Conservation (phyloP, 2,888 invertebrate genomes). For the Apantesis nais region DNA sequence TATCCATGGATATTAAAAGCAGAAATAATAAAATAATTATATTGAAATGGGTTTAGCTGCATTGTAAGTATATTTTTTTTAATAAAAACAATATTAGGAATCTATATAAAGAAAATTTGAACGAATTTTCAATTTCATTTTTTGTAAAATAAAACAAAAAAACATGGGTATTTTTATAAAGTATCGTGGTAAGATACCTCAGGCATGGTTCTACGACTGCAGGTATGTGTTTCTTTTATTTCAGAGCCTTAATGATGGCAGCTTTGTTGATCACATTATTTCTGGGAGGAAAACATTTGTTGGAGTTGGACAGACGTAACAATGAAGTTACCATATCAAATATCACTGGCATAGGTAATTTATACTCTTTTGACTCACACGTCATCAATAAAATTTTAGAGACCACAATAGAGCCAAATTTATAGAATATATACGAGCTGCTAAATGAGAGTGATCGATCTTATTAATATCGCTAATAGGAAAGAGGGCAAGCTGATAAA, state of each 20-base stretch:
- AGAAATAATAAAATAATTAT: neutral
- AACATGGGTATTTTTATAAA: too few relatives aligned
- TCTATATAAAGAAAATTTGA: too few relatives aligned
- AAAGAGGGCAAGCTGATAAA: neutral
- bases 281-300: slow-evolving; percentile 57
- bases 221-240: slow-evolving; percentile 43
- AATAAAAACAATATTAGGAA: neutral
- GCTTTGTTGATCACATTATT: slow-evolving; percentile 59
- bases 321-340: slow-evolving; percentile 60
- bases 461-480: neutral
- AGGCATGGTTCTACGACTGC: neutral
- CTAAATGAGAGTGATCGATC: too few relatives aligned
- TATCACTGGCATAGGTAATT: slow-evolving; percentile 56
- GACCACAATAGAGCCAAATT: neutral
- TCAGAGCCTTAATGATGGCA: slow-evolving; percentile 59
- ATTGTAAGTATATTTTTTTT: slow-evolving; percentile 20
- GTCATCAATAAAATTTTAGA: neutral
- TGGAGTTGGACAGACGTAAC: slow-evolving; percentile 58
- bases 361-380: neutral
- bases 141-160: too few relatives aligned
- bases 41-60: slow-evolving; percentile 22
- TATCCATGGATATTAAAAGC: neutral
- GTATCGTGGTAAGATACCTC: too few relatives aligned
- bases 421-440: neutral
- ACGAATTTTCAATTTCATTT: too few relatives aligned